Conservation (phyloP, 1,140 invertebrate genomes). For the Drosophila oshimai region DNA sequence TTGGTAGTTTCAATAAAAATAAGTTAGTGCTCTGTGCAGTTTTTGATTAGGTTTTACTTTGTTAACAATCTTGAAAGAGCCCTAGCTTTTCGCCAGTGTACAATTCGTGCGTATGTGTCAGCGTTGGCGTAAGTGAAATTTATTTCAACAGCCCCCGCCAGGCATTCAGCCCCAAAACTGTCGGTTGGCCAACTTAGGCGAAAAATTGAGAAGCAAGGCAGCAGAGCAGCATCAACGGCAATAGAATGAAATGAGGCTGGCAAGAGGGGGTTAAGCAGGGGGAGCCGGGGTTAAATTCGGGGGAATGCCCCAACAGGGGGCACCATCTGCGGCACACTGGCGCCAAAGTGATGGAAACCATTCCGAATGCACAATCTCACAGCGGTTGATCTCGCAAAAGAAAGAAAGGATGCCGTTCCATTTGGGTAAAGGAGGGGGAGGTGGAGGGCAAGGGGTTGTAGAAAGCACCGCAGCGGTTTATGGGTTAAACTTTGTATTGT, state of each 20-base stretch:
- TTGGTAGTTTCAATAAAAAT: no score
- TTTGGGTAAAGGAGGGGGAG: no score
- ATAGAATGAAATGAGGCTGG: constrained; percentile 29
- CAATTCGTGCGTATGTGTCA: background rate
- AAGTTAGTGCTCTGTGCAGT: no score
- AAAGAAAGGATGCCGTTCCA: background rate
- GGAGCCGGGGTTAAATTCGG: background rate
- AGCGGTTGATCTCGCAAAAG: constrained; percentile 12
- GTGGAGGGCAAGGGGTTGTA: background rate
- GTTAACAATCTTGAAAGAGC: no score
- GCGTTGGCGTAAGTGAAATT: constrained; percentile 74
- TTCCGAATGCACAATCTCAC: constrained; percentile 34
- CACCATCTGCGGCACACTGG: constrained; percentile 34
- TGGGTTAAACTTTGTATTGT: constrained; percentile 13
- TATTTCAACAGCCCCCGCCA: constrained; percentile 71
- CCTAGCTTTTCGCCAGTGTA: background rate
- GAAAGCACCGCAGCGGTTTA: background rate
- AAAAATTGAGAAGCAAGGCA: constrained; percentile 38
- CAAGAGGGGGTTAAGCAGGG: background rate
- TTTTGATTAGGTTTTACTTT: no score
- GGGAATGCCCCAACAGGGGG: constrained; percentile 8
- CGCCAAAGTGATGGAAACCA: constrained; percentile 36
- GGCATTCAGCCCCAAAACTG: constrained; percentile 65
- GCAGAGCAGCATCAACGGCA: constrained; percentile 6
- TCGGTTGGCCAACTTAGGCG: constrained; percentile 60